These are phyloP conservation scores for Vulpes ferrilata DNA, from an alignment of 2,113 vertebrate genomes.

Conservation along the genomic window DNA sequence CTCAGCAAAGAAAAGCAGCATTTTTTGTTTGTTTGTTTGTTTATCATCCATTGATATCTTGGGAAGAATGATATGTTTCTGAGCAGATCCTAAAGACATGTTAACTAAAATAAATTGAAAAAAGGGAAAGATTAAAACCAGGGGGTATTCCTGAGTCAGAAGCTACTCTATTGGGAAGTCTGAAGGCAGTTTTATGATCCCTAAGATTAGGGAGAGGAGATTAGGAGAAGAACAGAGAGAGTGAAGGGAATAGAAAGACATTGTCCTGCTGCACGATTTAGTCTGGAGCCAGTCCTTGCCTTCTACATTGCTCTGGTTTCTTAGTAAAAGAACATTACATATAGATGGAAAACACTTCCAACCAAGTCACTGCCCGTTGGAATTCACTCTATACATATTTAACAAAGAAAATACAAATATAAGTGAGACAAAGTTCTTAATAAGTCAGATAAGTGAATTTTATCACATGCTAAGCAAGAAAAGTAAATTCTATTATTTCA, in stretches of 20 bases:
- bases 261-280: neutral
- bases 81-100: neutral
- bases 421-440: neutral
- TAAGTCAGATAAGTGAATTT: neutral
- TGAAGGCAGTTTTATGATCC: neutral
- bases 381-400: neutral
- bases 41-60: neutral
- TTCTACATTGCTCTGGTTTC: neutral
- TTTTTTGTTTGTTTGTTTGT: neutral
- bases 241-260: neutral
- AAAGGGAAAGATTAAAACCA: neutral
- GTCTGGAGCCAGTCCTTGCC: neutral
- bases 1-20: neutral
- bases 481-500: constrained; percentile 50
- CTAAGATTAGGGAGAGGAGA: neutral
- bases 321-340: neutral
- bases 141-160: neutral
- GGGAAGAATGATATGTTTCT: neutral
- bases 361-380: neutral
- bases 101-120: neutral
- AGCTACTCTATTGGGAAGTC: neutral
- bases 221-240: neutral
- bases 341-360: neutral
- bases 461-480: neutral
- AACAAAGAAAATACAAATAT: constrained; percentile 43